Percentiles rank a stretch among this genome's conserved stretches.
Conservation (phyloP, 2,113 vertebrate genomes). For the Spheniscus mendiculus region DNA sequence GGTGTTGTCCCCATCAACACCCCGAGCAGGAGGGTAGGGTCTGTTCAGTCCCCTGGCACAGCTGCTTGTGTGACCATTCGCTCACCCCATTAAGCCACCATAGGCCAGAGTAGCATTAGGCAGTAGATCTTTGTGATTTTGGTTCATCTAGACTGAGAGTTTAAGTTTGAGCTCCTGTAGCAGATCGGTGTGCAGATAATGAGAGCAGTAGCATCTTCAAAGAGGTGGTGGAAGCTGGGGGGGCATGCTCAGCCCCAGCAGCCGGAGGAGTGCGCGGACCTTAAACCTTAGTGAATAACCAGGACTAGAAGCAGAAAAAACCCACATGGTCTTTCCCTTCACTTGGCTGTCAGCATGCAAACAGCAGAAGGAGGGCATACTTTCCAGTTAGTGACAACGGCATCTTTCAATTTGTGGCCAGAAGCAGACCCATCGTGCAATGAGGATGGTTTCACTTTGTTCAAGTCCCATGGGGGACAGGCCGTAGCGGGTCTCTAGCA, state of each 20-base stretch:
- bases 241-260: neutral
- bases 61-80: fast-evolving
- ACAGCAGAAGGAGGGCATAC: neutral
- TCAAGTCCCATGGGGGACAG: neutral
- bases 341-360: neutral
- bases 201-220: neutral
- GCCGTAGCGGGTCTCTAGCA: neutral
- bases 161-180: neutral
- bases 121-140: neutral
- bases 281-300: neutral
- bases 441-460: neutral
- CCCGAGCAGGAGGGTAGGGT: neutral
- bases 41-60: neutral
- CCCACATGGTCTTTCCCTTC: neutral
- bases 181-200: fast-evolving
- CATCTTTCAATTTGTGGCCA: fast-evolving
- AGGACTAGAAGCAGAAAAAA: neutral
- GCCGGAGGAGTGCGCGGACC: fast-evolving
- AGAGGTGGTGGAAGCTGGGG: neutral
- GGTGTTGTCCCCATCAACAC: neutral
- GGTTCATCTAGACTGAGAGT: neutral
- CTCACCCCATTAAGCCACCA: neutral
- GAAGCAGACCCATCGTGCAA: neutral
- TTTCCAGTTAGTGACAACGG: neutral
- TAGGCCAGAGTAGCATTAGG: neutral